Percentiles rank a stretch among this genome's conserved stretches.
Conservation (phyloP, 2,113 vertebrate genomes). For the Plestiodon gilberti region DNA sequence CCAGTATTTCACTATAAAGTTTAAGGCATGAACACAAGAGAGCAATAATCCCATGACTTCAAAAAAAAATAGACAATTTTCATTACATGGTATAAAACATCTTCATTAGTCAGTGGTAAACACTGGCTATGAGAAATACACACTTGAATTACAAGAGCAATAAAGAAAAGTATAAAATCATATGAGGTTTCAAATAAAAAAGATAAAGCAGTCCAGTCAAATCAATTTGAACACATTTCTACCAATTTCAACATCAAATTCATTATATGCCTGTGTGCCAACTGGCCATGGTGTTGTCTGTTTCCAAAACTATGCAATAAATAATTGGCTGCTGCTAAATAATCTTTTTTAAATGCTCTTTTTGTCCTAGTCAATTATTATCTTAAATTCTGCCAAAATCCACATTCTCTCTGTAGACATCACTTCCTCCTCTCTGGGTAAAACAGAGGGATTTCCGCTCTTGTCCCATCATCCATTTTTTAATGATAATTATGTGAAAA, state of each 20-base stretch:
- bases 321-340: background rate
- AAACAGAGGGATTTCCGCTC: background rate
- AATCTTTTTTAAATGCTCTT: background rate
- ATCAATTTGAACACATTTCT: background rate
- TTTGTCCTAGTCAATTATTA: background rate
- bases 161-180: background rate
- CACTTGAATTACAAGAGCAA: background rate
- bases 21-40: background rate
- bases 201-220: background rate
- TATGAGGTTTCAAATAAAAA: background rate
- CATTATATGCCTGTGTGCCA: background rate
- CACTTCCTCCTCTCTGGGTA: background rate
- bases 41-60: background rate
- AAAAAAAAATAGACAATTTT: background rate
- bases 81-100: background rate
- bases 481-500: background rate
- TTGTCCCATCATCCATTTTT: background rate
- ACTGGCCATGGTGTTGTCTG: background rate
- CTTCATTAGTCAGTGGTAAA: background rate
- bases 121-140: background rate
- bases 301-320: background rate
- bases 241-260: background rate
- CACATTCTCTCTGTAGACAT: background rate
- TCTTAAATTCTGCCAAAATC: background rate
- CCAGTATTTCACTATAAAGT: background rate